Percentiles rank a stretch among this genome's conserved stretches.
phyloP scores from a whole-genome alignment of 2,113 vertebrate species.

The Eptesicus fuscus region DNA sequence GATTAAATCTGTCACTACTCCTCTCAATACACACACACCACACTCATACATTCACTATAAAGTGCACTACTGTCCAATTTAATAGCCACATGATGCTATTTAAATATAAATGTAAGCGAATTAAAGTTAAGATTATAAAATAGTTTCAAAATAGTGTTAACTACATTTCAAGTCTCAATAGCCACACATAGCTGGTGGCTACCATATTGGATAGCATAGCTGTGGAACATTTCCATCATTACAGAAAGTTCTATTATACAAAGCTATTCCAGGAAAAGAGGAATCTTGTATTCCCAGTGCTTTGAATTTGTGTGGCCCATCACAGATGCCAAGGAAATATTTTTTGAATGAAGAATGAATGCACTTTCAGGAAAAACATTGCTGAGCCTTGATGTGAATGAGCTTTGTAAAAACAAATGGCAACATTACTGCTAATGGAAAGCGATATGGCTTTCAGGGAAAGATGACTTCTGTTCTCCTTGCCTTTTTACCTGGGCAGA shows the following conservation, averaged over 20 bases:
- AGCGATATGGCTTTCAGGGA: background rate
- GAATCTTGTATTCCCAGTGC: background rate
- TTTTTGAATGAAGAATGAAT: conserved; percentile 32
- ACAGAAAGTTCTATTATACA: background rate
- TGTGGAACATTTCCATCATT: background rate
- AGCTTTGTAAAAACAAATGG: conserved; percentile 24
- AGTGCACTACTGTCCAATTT: too few relatives aligned
- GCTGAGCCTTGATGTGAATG: background rate
- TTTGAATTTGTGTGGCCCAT: conserved; percentile 10
- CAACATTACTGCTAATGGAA: background rate
- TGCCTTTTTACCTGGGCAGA: background rate
- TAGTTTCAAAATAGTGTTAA: background rate
- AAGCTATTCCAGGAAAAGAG: background rate
- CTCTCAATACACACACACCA: background rate
- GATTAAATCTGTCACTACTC: background rate
- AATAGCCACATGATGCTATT: background rate
- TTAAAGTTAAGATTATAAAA: conserved; percentile 35
- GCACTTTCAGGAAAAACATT: conserved; percentile 7
- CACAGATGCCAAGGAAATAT: conserved; percentile 14
- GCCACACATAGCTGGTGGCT: background rate
- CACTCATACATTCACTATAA: background rate
- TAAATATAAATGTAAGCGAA: conserved; percentile 33
- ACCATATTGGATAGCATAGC: background rate
- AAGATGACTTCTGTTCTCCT: background rate
- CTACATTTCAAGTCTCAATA: conserved; percentile 1